Evolutionary conservation across 2,113 vertebrate genomes (phyloP).

Genomic region (Epinephelus lanceolatus): DNA sequence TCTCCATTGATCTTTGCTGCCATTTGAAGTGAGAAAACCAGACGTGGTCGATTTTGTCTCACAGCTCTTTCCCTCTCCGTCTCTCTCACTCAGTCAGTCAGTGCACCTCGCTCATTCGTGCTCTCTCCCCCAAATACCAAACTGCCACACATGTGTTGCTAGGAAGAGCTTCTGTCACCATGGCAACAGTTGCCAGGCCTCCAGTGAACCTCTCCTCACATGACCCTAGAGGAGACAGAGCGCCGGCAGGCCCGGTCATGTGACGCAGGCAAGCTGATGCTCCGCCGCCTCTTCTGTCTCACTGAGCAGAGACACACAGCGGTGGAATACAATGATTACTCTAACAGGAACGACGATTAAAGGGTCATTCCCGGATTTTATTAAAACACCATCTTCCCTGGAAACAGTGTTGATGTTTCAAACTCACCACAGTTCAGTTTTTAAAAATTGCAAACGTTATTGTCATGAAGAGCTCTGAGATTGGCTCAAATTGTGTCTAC

Average conservation of each 20-base stretch:
- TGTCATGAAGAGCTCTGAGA: too few species aligned
- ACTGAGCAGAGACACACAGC: background rate
- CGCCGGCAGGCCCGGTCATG: conserved; percentile 60
- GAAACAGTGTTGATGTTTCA: too few species aligned
- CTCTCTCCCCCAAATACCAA: conserved; percentile 43
- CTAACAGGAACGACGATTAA: background rate
- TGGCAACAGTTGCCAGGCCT: conserved; percentile 76
- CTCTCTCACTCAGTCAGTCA: background rate
- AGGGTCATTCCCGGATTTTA: background rate
- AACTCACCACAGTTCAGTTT: too few species aligned
- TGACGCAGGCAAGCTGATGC: conserved; percentile 56
- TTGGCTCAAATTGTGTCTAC: background rate
- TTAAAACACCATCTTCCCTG: too few species aligned
- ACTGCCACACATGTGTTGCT: conserved; percentile 73
- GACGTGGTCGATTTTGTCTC: conserved; percentile 13
- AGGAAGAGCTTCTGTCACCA: conserved; percentile 82
- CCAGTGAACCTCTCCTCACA: conserved; percentile 72
- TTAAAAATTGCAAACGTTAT: too few species aligned
- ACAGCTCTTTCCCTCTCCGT: background rate
- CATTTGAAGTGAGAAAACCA: background rate
- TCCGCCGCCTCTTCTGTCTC: conserved; percentile 8
- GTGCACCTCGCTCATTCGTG: background rate
- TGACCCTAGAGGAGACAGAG: conserved; percentile 74
- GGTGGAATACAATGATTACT: accelerated
- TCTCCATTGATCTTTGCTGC: background rate